Conservation (phyloP, 1,140 invertebrate species). For the Drosophila ogumai region DNA sequence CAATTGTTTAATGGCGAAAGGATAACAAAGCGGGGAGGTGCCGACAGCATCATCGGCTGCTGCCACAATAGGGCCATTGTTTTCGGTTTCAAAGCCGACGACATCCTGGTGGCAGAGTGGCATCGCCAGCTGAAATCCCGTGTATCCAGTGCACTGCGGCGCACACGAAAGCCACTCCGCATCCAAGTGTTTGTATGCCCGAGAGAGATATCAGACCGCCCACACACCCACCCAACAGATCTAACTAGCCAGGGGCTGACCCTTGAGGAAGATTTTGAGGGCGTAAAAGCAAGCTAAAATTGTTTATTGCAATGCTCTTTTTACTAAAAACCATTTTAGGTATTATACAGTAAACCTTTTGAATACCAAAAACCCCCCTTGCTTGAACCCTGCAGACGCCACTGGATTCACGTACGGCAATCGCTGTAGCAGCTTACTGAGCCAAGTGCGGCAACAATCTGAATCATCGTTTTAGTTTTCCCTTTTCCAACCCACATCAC, state of each 20-base stretch:
- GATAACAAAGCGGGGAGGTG: conserved; percentile 20
- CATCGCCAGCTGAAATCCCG: conserved; percentile 64
- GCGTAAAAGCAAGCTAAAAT: too few species aligned
- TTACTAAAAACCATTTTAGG: not conserved
- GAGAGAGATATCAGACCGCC: conserved; percentile 30
- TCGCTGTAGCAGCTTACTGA: conserved; percentile 54
- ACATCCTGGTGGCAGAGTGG: conserved; percentile 66
- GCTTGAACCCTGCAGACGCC: not conserved
- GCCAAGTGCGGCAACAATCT: conserved; percentile 74
- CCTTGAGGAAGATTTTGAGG: not conserved
- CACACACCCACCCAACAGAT: conserved; percentile 14
- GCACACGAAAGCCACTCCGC: conserved; percentile 70
- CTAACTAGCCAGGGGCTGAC: not conserved
- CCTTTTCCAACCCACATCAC: conserved; percentile 5
- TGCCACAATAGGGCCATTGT: conserved; percentile 62
- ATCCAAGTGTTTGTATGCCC: conserved; percentile 68
- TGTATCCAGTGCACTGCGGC: conserved; percentile 67
- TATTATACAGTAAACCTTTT: not conserved
- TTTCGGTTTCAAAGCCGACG: conserved; percentile 66
- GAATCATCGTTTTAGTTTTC: conserved; percentile 73
- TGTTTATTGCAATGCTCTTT: not conserved
- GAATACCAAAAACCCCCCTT: not conserved
- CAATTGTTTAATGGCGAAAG: conserved; percentile 65
- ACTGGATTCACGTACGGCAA: conserved; percentile 14
- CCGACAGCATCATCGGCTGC: conserved; percentile 32